Conservation (phyloP, 2,888 invertebrate species). For the Xiphydria camelus region DNA sequence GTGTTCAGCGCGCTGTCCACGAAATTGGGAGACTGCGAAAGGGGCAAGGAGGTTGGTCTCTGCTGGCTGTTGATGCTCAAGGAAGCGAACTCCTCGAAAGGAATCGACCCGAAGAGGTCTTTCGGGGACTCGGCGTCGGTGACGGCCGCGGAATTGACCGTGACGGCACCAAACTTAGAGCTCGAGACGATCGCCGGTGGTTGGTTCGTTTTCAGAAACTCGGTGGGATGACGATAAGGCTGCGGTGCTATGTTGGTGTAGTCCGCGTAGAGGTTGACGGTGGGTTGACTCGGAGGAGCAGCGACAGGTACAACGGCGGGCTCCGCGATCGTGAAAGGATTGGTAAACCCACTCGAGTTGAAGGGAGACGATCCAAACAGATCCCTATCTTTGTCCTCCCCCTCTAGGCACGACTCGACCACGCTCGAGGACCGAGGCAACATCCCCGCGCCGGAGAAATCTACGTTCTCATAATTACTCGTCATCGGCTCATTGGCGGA, state of each 20-base stretch:
- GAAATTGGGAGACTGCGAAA: slow-evolving; percentile 43
- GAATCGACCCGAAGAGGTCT: slow-evolving; percentile 54
- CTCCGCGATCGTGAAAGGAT: slow-evolving; percentile 39
- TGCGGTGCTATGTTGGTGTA: slow-evolving; percentile 14
- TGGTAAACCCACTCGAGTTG: slow-evolving; percentile 44
- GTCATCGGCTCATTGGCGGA: slow-evolving; percentile 3
- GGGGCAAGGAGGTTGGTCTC: slow-evolving; percentile 46
- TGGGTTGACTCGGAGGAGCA: slow-evolving; percentile 15
- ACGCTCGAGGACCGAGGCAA: slow-evolving; percentile 1
- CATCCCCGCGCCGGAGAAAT: slow-evolving; percentile 19
- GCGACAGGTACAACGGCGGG: slow-evolving; percentile 2
- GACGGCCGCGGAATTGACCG: slow-evolving; percentile 38
- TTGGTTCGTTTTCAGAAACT: slow-evolving; percentile 9
- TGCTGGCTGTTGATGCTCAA: slow-evolving; percentile 36
- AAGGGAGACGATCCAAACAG: slow-evolving; percentile 57
- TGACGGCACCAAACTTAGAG: slow-evolving; percentile 46
- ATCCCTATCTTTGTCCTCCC: slow-evolving; percentile 38
- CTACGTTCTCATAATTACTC: slow-evolving; percentile 30
- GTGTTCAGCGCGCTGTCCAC: slow-evolving; percentile 36
- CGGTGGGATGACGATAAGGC: slow-evolving; percentile 13
- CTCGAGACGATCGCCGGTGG: slow-evolving; percentile 13
- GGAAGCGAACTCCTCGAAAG: slow-evolving; percentile 50
- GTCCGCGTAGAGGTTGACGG: slow-evolving; percentile 19
- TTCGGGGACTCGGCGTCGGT: slow-evolving; percentile 27
- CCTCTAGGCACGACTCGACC: slow-evolving; percentile 10